phyloP scores from a whole-genome alignment of 2,113 vertebrate species.

The Picathartes gymnocephalus region DNA sequence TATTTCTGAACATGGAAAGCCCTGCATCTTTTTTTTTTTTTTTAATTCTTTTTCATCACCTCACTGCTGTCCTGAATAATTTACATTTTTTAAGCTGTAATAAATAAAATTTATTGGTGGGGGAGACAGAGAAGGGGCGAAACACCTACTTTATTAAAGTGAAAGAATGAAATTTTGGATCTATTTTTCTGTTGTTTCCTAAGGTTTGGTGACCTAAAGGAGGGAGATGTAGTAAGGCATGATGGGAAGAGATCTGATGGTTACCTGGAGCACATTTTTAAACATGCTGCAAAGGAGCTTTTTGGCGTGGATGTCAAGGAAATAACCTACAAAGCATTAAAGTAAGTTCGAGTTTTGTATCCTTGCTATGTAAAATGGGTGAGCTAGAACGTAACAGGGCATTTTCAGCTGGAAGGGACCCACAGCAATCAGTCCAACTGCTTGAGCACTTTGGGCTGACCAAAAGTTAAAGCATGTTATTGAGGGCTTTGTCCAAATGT shows the following conservation, averaged over 20 bases:
- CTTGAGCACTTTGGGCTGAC: background rate
- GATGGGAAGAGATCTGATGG: slow-evolving; percentile 84
- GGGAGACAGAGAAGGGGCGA: background rate
- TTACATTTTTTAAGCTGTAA: background rate
- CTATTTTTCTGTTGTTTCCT: background rate
- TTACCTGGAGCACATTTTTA: slow-evolving; percentile 88
- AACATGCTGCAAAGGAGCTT: slow-evolving; percentile 88
- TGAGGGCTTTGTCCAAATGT: background rate
- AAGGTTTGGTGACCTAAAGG: slow-evolving; percentile 79
- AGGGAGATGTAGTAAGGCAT: slow-evolving; percentile 71
- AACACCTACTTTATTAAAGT: background rate
- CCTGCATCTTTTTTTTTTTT: background rate
- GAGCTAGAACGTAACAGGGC: background rate
- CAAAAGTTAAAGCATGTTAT: background rate
- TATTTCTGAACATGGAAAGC: background rate
- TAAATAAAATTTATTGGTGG: background rate
- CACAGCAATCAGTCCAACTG: background rate
- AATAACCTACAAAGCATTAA: slow-evolving; percentile 84
- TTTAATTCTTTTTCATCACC: background rate
- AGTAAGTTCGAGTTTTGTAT: slow-evolving; percentile 64
- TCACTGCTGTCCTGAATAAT: background rate
- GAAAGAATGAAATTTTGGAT: background rate
- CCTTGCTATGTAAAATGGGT: background rate
- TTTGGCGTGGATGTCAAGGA: slow-evolving; percentile 86
- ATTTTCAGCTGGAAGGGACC: background rate